These are phyloP conservation scores for Drosophila watanabei DNA, from an alignment of 1,140 invertebrate species.

Conservation along the genomic window DNA sequence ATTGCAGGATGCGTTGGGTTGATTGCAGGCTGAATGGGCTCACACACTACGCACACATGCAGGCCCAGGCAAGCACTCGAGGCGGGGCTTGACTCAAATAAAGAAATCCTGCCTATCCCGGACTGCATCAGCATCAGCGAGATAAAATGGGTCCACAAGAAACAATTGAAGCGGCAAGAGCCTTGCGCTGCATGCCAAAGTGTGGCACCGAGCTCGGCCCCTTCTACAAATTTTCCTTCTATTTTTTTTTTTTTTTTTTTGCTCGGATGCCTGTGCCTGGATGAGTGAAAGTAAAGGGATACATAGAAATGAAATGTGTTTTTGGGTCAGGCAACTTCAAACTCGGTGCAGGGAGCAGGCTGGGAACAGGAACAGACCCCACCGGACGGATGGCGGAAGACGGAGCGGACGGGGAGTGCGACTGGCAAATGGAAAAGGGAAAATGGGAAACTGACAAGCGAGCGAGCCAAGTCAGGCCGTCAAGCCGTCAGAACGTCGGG, in stretches of 20 bases:
- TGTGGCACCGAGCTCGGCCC: constrained; percentile 22
- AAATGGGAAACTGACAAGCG: constrained; percentile 37
- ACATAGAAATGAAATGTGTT: constrained; percentile 78
- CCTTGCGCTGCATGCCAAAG: constrained; percentile 47
- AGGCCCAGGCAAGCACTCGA: constrained; percentile 45
- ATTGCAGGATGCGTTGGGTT: constrained; percentile 82
- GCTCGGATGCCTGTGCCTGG: constrained; percentile 14
- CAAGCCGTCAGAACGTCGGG: constrained; percentile 28
- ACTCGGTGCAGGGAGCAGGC: constrained; percentile 29
- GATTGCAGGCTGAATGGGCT: constrained; percentile 73
- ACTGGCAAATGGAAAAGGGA: constrained; percentile 60
- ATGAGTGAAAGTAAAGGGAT: constrained; percentile 75
- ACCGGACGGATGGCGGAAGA: constrained; percentile 26
- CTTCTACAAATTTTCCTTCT: not conserved
- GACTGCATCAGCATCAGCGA: constrained; percentile 48
- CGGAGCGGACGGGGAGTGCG: constrained; percentile 34
- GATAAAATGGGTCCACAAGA: constrained; percentile 73
- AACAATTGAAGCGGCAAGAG: constrained; percentile 65
- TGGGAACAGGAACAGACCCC: constrained; percentile 54
- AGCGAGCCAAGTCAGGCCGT: constrained; percentile 40
- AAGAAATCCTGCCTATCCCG: constrained; percentile 78
- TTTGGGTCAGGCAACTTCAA: constrained; percentile 84
- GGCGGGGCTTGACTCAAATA: constrained; percentile 78
- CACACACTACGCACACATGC: constrained; percentile 25
- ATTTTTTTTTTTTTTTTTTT: not conserved